Conservation (phyloP, 2,113 vertebrate species). For the Seriola aureovittata region DNA sequence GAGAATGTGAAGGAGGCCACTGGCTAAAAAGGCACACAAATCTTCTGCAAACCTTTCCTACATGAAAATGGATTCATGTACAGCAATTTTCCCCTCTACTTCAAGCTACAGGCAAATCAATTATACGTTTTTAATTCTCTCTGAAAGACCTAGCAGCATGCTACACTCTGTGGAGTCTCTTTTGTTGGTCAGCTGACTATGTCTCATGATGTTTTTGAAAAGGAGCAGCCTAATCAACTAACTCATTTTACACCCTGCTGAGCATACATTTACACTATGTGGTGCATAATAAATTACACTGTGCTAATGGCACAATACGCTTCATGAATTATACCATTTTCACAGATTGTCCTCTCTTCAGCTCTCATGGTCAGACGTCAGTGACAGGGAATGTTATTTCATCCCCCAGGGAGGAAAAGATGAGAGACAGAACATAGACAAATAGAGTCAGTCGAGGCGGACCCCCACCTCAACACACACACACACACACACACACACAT, state of each 20-base stretch:
- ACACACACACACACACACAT: neutral
- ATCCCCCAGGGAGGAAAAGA: slow-evolving; percentile 18
- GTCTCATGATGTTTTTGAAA: slow-evolving; percentile 32
- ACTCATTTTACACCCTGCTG: slow-evolving; percentile 72
- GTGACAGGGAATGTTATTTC: slow-evolving; percentile 41
- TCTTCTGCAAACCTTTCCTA: slow-evolving; percentile 2
- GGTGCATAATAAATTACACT: slow-evolving; percentile 26
- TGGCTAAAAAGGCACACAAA: neutral
- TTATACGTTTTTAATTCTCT: slow-evolving; percentile 28
- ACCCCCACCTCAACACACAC: neutral
- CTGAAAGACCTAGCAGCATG: neutral
- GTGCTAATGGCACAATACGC: slow-evolving; percentile 57
- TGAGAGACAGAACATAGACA: neutral
- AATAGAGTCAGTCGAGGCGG: slow-evolving; percentile 1
- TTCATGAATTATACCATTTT: slow-evolving; percentile 50
- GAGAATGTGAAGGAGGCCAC: slow-evolving; percentile 1
- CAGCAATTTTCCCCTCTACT: neutral
- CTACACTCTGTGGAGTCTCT: slow-evolving; percentile 18
- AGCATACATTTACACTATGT: slow-evolving; percentile 32
- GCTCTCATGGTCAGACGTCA: slow-evolving; percentile 29
- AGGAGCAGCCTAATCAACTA: slow-evolving; percentile 42
- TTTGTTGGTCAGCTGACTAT: slow-evolving; percentile 46
- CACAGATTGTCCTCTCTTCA: slow-evolving; percentile 28
- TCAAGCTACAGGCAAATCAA: slow-evolving; percentile 25
- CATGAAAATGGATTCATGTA: neutral